Conservation (phyloP, 2,888 invertebrate species). For the Physocephala rufipes region DNA sequence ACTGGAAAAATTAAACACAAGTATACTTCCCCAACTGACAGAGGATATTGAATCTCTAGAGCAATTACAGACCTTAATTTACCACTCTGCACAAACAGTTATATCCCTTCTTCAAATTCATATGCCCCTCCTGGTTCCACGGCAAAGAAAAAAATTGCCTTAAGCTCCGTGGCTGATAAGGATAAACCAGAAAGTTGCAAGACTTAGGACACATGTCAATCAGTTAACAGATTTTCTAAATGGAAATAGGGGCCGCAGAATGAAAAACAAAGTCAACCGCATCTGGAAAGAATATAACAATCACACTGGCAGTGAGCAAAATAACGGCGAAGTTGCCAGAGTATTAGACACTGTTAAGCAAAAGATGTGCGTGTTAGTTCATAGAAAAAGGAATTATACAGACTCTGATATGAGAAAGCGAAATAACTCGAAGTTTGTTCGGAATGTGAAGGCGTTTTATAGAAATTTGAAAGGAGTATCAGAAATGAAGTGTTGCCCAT, state of each 20-base stretch:
- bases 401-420: background rate
- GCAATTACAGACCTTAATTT: too few species aligned
- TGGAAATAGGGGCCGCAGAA: background rate
- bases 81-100: too few species aligned
- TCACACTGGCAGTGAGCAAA: too few species aligned
- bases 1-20: background rate
- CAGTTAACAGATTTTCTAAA: background rate
- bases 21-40: background rate
- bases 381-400: background rate
- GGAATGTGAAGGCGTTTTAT: background rate
- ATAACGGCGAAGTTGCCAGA: background rate
- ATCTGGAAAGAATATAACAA: background rate
- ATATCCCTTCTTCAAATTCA: too few species aligned
- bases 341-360: background rate
- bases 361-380: background rate
- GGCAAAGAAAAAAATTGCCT: too few species aligned
- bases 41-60: background rate
- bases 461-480: conserved; percentile 2
- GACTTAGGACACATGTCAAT: background rate
- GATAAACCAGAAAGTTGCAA: background rate
- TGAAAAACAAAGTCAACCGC: background rate
- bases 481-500: background rate
- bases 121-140: too few species aligned
- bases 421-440: background rate
- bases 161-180: background rate